phyloP scores from a whole-genome alignment of 2,888 invertebrate genomes.

The Epinotia ramella region DNA sequence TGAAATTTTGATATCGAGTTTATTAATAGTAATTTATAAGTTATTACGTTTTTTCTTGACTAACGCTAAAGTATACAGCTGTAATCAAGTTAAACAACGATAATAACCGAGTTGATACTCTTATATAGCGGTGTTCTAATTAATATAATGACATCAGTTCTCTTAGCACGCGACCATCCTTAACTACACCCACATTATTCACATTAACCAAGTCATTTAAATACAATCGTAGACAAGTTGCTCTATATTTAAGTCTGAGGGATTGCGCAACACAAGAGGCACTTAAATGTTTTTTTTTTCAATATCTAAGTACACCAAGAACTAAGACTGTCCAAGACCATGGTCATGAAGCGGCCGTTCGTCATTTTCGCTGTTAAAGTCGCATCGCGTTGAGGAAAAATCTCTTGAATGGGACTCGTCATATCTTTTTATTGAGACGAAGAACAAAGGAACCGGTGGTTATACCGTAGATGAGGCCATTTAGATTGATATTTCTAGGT shows the following conservation, averaged over 20 bases:
- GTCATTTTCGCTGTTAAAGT: constrained; percentile 12
- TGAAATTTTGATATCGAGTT: too few species aligned
- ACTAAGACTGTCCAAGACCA: too few species aligned
- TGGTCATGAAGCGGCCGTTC: constrained; percentile 17
- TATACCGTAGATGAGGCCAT: constrained; percentile 15
- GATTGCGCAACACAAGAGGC: constrained; percentile 18
- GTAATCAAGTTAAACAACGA: background rate
- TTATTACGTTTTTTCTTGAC: background rate
- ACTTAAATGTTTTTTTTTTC: background rate
- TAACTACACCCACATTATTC: constrained; percentile 5
- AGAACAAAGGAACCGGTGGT: constrained; percentile 34
- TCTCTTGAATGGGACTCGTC: constrained; percentile 23
- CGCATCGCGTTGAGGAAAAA: constrained; percentile 30
- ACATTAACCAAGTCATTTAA: constrained; percentile 28
- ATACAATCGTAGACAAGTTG: constrained; percentile 30
- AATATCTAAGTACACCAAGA: background rate
- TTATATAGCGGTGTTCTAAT: constrained; percentile 4
- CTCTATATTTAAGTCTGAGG: constrained; percentile 19
- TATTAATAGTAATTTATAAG: too few species aligned
- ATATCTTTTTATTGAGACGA: constrained; percentile 16
- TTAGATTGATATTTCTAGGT: constrained; percentile 9
- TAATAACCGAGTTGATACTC: background rate
- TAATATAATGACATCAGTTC: constrained; percentile 14
- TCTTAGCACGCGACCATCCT: constrained; percentile 33
- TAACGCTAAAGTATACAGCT: background rate